Evolutionary conservation across 2,113 vertebrate species (phyloP).

Genomic region (Rhineura floridana): DNA sequence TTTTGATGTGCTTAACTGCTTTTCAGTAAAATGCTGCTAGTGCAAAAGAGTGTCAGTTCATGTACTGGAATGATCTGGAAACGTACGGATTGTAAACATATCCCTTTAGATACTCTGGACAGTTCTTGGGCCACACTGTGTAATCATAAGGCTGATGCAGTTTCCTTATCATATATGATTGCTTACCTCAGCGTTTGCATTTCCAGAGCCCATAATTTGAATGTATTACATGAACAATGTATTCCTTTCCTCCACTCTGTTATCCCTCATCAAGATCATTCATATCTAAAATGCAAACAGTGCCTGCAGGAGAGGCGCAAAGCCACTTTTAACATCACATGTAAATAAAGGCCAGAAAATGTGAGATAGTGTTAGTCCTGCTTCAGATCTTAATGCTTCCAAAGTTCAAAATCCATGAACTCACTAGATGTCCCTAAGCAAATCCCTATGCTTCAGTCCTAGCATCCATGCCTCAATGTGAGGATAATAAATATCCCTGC

Average conservation of each 20-base stretch:
- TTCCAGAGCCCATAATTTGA: background rate
- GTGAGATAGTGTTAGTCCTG: constrained; percentile 1
- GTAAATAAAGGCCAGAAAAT: background rate
- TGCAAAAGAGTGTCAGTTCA: background rate
- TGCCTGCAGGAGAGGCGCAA: background rate
- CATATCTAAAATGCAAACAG: background rate
- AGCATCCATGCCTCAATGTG: constrained; percentile 18
- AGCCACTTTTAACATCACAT: background rate
- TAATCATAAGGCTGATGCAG: background rate
- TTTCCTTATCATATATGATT: background rate
- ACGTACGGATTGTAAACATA: background rate
- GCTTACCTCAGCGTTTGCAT: background rate
- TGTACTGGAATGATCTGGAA: background rate
- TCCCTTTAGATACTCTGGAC: background rate
- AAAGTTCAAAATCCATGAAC: background rate
- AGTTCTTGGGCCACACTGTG: background rate
- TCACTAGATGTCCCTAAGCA: background rate
- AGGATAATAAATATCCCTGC: background rate
- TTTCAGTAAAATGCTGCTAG: background rate
- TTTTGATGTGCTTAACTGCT: fast-evolving
- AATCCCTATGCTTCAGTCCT: background rate
- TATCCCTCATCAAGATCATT: background rate
- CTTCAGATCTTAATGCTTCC: background rate
- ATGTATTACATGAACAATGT: background rate
- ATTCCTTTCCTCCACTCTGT: background rate